Base-by-base conservation (phyloP, 2,888 invertebrate species). In the Ichneumon xanthorius region DNA sequence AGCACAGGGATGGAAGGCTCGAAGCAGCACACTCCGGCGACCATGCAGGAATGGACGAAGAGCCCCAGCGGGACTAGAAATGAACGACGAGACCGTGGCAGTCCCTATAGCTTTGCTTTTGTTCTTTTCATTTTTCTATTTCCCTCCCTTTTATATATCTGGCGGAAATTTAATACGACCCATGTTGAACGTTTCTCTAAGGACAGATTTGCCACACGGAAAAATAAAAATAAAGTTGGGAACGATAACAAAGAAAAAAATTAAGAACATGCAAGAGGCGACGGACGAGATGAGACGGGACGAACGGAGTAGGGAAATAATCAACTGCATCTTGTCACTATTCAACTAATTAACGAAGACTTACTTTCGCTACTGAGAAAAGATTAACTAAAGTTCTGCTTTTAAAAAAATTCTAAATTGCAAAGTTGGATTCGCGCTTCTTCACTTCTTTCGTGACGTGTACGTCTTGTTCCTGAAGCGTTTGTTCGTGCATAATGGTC, bases 261-360 rank as follows among this genome's bases (percentile, higher is more conserved):
- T 50, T 50, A 65, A 45, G 50, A 58, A 63, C 63, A 22, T 22
- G 53, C 65, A 4, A 67, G 40, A 75, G 58, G 63, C 63, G 67
- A 26, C 37, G 65, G 61, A 40, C 7, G 67, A 63, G 78, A 71
- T 33, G 75, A 63, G 9, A 67, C 79, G 70, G 40, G 71, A 40
- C 48, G 78, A 71, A 40, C 33, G 30, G 61, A 22, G 16, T 40
- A 80, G 82, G 77, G 80, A 82, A 67, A 85, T 82, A 77, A 85
- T 82, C 82, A 45, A 37, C 75, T 33, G 65, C 68, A 63, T 77
- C 85, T 80, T 80, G 72, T 63, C 53, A 58, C 70, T 85, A 72
- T 85, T 85, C 79, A 82, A 71, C 82, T 80, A 82, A 82, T 85
- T 85, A 85, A 82, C 75, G 71, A 61, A 80, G 76, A 82, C 72